phyloP scores from a whole-genome alignment of 1,140 invertebrate genomes.

The Euura lappo region DNA sequence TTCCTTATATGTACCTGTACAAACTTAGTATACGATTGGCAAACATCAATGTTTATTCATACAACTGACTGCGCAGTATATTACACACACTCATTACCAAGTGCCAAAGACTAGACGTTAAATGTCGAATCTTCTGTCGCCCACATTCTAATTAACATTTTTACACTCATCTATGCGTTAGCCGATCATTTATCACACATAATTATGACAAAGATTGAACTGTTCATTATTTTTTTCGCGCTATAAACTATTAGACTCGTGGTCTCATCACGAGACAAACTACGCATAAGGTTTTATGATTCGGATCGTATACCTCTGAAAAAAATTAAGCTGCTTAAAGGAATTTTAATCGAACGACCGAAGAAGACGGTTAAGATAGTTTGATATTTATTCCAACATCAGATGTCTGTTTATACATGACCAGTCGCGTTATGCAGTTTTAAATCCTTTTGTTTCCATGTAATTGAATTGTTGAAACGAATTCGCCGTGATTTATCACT shows the following conservation, averaged over 20 bases:
- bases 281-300: too few species aligned
- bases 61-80: background rate
- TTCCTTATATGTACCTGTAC: background rate
- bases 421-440: too few species aligned
- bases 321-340: too few species aligned
- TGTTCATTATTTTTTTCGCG: background rate
- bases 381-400: too few species aligned
- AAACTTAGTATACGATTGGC: background rate
- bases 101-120: background rate
- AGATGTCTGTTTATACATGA: too few species aligned
- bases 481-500: too few species aligned
- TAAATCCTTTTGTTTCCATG: too few species aligned
- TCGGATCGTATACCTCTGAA: too few species aligned
- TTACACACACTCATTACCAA: background rate
- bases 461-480: too few species aligned
- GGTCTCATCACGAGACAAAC: background rate
- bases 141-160: background rate
- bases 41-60: background rate
- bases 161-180: background rate
- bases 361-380: too few species aligned
- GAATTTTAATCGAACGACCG: too few species aligned
- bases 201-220: background rate
- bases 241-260: background rate
- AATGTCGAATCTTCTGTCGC: background rate
- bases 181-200: background rate